These are phyloP conservation scores for Acanthisitta chloris DNA, from an alignment of 2,113 vertebrate genomes.

Conservation along the genomic window DNA sequence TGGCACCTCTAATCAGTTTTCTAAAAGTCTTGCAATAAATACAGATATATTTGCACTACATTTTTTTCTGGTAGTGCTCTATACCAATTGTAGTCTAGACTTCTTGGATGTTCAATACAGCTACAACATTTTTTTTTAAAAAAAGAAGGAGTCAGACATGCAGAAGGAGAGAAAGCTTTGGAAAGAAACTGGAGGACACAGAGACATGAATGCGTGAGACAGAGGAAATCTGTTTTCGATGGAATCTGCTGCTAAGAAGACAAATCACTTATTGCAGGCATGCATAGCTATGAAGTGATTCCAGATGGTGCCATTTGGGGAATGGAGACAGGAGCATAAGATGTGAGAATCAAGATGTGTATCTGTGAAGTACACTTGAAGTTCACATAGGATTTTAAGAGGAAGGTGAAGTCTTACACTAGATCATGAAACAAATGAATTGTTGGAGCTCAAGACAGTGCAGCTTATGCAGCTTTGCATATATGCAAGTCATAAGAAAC, in stretches of 20 bases:
- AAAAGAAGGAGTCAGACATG: neutral
- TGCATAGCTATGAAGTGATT: neutral
- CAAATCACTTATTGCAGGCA: conserved; percentile 27
- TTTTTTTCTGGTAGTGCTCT: neutral
- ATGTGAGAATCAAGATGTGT: neutral
- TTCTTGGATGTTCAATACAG: neutral
- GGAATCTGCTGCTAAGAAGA: conserved; percentile 21
- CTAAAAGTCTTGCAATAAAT: neutral
- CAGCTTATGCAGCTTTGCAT: neutral
- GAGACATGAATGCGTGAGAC: neutral
- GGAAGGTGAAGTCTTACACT: neutral
- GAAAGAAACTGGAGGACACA: neutral
- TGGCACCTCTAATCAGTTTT: neutral
- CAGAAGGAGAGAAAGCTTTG: neutral
- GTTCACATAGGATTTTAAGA: neutral
- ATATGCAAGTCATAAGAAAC: neutral
- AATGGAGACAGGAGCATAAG: neutral
- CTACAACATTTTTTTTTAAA: neutral
- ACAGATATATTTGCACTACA: neutral
- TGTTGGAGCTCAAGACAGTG: neutral
- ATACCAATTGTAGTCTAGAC: neutral
- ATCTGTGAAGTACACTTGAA: neutral
- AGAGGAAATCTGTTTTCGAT: conserved; percentile 19
- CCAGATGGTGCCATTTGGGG: conserved; percentile 48
- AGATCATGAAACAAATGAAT: neutral